These are phyloP conservation scores for Alca torda DNA, from an alignment of 2,797 vertebrate genomes.

Conservation along the genomic window DNA sequence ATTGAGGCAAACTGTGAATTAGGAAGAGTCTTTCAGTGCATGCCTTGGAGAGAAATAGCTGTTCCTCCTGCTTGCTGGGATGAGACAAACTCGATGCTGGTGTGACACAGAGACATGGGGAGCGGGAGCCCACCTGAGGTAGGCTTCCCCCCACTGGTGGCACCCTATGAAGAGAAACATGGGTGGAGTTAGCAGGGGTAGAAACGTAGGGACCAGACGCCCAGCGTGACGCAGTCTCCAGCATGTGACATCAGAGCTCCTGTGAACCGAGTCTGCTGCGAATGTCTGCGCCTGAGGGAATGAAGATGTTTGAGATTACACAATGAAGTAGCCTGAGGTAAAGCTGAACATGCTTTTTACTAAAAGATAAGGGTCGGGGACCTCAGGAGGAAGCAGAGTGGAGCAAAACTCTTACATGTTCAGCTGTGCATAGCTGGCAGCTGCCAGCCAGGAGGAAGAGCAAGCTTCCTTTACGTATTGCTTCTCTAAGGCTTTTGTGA, in stretches of 20 bases:
- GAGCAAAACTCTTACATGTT: neutral
- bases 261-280: neutral
- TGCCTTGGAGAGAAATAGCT: neutral
- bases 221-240: neutral
- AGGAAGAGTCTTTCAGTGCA: neutral
- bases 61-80: neutral
- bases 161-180: neutral
- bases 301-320: neutral
- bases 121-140: neutral
- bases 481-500: neutral
- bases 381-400: neutral
- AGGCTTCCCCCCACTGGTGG: neutral
- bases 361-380: neutral
- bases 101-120: neutral
- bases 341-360: neutral
- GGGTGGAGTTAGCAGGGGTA: accelerated
- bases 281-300: neutral
- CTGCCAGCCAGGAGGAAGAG: neutral
- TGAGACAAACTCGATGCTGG: neutral
- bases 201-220: accelerated
- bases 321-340: neutral
- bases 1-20: neutral
- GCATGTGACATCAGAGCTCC: neutral
- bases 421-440: neutral
- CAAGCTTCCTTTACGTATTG: neutral